phyloP scores from a whole-genome alignment of 2,113 vertebrate genomes.

The Malaclemys terrapin region DNA sequence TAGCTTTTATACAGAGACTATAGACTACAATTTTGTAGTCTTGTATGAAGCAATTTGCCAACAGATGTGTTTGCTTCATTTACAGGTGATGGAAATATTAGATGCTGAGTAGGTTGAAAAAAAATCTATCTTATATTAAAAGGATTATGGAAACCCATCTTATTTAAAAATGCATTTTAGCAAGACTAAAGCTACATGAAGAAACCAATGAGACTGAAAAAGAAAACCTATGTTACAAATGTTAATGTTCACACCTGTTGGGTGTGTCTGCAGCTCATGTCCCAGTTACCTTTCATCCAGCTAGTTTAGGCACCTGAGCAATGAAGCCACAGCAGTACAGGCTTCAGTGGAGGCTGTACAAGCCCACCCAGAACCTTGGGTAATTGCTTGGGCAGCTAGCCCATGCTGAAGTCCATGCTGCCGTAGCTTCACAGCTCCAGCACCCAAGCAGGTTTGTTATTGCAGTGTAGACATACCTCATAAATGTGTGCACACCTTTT shows the following conservation, averaged over 20 bases:
- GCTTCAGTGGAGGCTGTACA: neutral
- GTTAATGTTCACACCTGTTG: neutral
- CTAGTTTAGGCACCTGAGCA: neutral
- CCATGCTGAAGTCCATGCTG: neutral
- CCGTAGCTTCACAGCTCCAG: neutral
- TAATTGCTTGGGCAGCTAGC: neutral
- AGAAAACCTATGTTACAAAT: neutral
- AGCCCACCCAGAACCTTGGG: neutral
- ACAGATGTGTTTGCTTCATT: slow-evolving; percentile 10
- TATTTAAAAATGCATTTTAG: neutral
- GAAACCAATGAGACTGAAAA: neutral
- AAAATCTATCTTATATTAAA: neutral
- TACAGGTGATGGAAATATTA: slow-evolving; percentile 6
- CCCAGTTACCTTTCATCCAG: neutral
- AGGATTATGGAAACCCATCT: neutral
- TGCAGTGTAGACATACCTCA: neutral
- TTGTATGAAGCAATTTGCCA: slow-evolving; percentile 31
- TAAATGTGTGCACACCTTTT: neutral
- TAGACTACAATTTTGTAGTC: neutral
- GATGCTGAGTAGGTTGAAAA: neutral
- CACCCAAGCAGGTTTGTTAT: neutral
- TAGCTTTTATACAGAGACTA: slow-evolving; percentile 8
- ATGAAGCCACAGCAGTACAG: neutral
- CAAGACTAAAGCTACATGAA: neutral
- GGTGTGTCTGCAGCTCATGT: neutral